Evolutionary conservation across 1,140 invertebrate genomes (phyloP).

Genomic region (Fopius arisanus): DNA sequence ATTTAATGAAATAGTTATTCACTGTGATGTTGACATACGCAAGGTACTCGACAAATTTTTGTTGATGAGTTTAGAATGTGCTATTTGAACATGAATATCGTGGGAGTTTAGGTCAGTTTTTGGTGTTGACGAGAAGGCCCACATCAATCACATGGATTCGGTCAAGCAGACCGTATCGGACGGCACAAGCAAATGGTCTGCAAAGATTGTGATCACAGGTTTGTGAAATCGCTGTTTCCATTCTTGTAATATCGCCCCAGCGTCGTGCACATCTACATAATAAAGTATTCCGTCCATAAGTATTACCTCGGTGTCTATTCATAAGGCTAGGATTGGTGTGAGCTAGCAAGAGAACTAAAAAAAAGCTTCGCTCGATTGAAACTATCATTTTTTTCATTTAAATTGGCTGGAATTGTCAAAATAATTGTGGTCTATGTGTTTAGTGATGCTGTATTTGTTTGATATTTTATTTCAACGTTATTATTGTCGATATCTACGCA

Average conservation of each 20-base stretch:
- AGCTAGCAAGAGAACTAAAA: conserved; percentile 20
- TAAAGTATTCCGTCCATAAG: conserved; percentile 4
- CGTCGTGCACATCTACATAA: conserved; percentile 13
- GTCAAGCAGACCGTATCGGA: conserved; percentile 99
- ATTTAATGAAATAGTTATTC: too few relatives aligned
- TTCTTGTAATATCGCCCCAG: conserved; percentile 15
- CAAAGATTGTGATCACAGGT: conserved; percentile 99
- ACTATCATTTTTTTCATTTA: not conserved
- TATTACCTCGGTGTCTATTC: conserved; percentile 13
- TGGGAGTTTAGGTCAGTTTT: conserved; percentile 87
- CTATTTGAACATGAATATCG: conserved; percentile 57
- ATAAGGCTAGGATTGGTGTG: conserved; percentile 29
- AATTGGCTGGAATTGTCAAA: not conserved
- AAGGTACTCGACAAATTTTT: too few relatives aligned
- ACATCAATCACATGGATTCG: conserved; percentile 95
- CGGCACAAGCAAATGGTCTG: conserved; percentile 99
- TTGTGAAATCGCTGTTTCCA: conserved; percentile 68
- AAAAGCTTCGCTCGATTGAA: conserved; percentile 1
- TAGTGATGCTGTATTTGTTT: conserved; percentile 4
- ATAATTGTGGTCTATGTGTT: not conserved
- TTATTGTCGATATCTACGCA: not conserved
- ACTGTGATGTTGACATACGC: too few relatives aligned
- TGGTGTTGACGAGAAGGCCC: conserved; percentile 92
- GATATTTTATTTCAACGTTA: not conserved
- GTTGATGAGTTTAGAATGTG: conserved; percentile 29